Evolutionary conservation across 2,797 vertebrate genomes (phyloP), one percentile per base, ranked within the genome.

Genomic region (Salmo trutta): DNA sequence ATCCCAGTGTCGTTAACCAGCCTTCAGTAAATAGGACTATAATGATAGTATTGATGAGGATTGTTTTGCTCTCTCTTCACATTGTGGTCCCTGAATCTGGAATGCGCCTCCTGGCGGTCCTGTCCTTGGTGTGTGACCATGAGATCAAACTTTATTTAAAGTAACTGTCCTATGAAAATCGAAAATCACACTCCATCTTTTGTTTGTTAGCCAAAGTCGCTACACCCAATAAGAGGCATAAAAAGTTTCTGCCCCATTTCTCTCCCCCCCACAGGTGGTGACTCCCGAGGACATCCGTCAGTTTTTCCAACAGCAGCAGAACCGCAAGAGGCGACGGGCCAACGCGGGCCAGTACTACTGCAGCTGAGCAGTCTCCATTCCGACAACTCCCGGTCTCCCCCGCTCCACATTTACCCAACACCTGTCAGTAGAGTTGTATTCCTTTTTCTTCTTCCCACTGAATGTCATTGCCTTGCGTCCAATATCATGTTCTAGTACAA

Each of bases 231-330:
- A 47, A 17, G 17, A n/a, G 7, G 17, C 16, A 54, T 54, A 17
- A 65, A 21, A 19, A 0, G 21, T 19, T 66, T 31, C 4, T 19
- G 52, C 24, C 75, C 5, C 5, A 21, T 17, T 64, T 73, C 4
- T 53, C 53, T 73, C 53, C 77, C 27, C 75, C 14, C 24, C 24
- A 95, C 53, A 95, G 94, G 94, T 94, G 2, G 94, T 95, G 82
- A 95, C 94, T 1, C 88, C 94, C 0, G 93, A 94, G 2, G 94
- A 95, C 82, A 94, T 95, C 74, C 93, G 90, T 31, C 86, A 87
- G 62, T 95, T 95, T 84, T 95, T 95, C 0, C 93, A 95, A 84
- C 86, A 94, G 86, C 93, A 93, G 73, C 93, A 93, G 74, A 90
- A 79, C 76, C 90, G 93, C 1, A 94, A 94, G 74, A 88, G 94